These are phyloP conservation scores for Antitype chi DNA, from an alignment of 2,888 invertebrate species.

Conservation along the genomic window DNA sequence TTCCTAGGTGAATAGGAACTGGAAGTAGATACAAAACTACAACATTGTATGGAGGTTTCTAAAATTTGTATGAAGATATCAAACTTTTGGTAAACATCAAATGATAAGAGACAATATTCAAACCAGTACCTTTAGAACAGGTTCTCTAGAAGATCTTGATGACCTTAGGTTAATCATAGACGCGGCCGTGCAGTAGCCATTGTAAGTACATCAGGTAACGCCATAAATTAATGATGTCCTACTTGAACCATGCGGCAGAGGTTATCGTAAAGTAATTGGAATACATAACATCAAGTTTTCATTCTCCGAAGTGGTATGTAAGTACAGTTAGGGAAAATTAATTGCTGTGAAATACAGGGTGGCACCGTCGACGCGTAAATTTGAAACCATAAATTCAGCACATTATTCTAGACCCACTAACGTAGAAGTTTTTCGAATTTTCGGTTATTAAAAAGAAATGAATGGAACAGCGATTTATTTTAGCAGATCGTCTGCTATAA, in stretches of 20 bases:
- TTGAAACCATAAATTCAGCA: too few relatives aligned
- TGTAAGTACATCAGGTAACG: neutral
- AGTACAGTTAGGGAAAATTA: neutral
- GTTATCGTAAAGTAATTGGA: neutral
- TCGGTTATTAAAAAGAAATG: too few relatives aligned
- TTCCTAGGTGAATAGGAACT: neutral
- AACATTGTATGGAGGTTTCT: neutral
- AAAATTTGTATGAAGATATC: neutral
- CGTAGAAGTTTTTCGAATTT: too few relatives aligned
- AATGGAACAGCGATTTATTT: too few relatives aligned
- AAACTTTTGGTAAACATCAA: slow-evolving; percentile 12
- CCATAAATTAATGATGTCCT: slow-evolving; percentile 19
- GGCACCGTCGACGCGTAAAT: too few relatives aligned
- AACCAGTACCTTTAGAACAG: slow-evolving; percentile 14
- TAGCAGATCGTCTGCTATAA: too few relatives aligned
- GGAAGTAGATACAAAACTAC: neutral
- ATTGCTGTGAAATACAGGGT: neutral
- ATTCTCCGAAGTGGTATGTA: neutral
- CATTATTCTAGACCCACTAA: too few relatives aligned
- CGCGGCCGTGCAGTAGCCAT: neutral
- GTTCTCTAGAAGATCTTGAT: slow-evolving; percentile 39
- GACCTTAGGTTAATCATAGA: slow-evolving; percentile 31
- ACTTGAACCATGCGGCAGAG: slow-evolving; percentile 8
- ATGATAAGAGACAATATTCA: neutral
- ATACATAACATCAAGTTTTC: neutral